A percentile compares a stretch with the other conserved stretches of the same genome.
phyloP scores from a whole-genome alignment of 2,888 invertebrate genomes.

The Drosophila koepferae region DNA sequence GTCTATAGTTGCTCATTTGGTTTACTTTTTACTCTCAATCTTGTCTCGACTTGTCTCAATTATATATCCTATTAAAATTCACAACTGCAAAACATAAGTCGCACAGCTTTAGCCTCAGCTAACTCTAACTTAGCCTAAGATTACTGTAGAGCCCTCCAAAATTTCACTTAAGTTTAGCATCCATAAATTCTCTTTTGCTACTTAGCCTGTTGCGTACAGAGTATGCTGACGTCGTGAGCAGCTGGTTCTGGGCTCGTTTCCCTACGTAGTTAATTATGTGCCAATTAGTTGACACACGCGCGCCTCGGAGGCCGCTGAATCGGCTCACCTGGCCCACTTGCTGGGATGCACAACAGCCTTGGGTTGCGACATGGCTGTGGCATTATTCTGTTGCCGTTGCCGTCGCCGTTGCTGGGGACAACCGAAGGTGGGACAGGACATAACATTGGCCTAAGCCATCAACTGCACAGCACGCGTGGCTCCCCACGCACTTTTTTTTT shows the following conservation, averaged over 20 bases:
- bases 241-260: constrained; percentile 9
- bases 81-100: not conserved
- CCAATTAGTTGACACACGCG: constrained; percentile 59
- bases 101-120: not conserved
- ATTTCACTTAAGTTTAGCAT: too few relatives aligned
- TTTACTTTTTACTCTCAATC: too few relatives aligned
- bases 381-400: not conserved
- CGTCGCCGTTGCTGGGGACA: constrained; percentile 3
- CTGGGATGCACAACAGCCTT: not conserved
- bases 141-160: too few relatives aligned
- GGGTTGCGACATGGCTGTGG: not conserved
- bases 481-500: not conserved
- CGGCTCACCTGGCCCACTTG: constrained; percentile 13
- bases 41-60: too few relatives aligned
- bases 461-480: not conserved
- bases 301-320: constrained; percentile 16
- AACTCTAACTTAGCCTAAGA: too few relatives aligned
- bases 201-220: not conserved
- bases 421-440: not conserved
- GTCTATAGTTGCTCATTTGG: too few relatives aligned
- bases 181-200: too few relatives aligned
- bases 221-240: not conserved
- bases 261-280: constrained; percentile 61
- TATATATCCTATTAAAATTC: not conserved
- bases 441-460: not conserved